Percentiles rank a stretch among this genome's conserved stretches.
These are phyloP conservation scores for Molossus alvarezi DNA, from an alignment of 2,797 vertebrate genomes.

Conservation along the genomic window DNA sequence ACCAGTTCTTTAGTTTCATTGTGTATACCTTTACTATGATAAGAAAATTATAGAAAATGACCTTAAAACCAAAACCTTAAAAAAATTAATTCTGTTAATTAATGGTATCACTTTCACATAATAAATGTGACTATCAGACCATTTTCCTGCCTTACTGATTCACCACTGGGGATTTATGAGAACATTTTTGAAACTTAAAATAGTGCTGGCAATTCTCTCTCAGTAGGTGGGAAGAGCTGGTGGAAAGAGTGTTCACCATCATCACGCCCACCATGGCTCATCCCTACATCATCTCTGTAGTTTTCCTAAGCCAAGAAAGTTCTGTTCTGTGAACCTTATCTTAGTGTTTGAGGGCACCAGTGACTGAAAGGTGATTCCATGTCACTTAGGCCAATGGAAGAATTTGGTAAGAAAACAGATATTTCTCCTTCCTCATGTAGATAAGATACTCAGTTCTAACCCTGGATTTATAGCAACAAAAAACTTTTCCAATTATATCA, in stretches of 20 bases:
- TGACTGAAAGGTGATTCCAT: not conserved
- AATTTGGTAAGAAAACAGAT: slow-evolving; percentile 9
- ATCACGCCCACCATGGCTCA: not conserved
- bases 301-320: not conserved
- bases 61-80: not conserved
- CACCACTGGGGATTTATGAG: not conserved
- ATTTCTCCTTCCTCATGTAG: slow-evolving; percentile 39
- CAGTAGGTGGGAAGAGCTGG: not conserved
- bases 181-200: slow-evolving; percentile 16
- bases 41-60: slow-evolving; percentile 25
- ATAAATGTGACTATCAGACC: not conserved
- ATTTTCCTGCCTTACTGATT: slow-evolving; percentile 12
- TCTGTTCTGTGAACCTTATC: not conserved
- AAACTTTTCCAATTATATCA: slow-evolving; percentile 53
- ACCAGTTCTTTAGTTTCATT: not conserved
- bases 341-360: not conserved
- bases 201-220: not conserved
- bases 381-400: not conserved
- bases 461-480: not conserved
- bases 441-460: slow-evolving; percentile 21
- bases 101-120: not conserved
- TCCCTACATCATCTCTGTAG: not conserved
- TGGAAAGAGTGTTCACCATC: not conserved
- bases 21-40: not conserved
- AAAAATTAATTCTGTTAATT: slow-evolving; percentile 45